phyloP scores from a whole-genome alignment of 2,113 vertebrate species.

The Saimiri boliviensis region DNA sequence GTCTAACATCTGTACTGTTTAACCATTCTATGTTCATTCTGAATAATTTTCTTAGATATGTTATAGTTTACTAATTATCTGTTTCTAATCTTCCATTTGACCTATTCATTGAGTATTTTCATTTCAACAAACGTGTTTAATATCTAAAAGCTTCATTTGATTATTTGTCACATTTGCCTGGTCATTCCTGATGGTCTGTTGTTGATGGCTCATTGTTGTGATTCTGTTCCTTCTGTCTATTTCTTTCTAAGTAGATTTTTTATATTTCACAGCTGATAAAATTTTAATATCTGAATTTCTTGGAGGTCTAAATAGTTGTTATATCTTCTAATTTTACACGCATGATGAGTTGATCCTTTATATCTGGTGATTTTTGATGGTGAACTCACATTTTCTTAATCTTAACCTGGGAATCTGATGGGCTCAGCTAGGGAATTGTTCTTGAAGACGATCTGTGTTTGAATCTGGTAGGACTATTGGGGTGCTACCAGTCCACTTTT shows the following conservation, averaged over 20 bases:
- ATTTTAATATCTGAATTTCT: neutral
- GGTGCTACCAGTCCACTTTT: neutral
- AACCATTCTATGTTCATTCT: neutral
- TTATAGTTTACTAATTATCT: neutral
- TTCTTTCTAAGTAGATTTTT: neutral
- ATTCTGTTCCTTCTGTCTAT: neutral
- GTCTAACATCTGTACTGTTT: neutral
- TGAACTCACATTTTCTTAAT: neutral
- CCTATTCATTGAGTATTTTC: neutral
- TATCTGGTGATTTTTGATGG: neutral
- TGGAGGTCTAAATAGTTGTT: neutral
- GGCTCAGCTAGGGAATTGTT: neutral
- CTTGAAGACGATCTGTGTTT: neutral
- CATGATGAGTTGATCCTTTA: neutral
- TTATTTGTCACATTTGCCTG: neutral
- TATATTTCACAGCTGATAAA: neutral
- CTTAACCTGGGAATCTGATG: neutral
- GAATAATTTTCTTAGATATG: neutral
- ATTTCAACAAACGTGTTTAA: neutral
- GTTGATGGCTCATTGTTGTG: neutral
- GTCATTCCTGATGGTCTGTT: neutral
- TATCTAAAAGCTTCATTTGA: neutral
- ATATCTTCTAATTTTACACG: neutral
- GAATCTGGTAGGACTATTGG: neutral
- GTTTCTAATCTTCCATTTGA: neutral